A percentile compares a stretch with the other conserved stretches of the same genome.
phyloP scores from a whole-genome alignment of 2,797 vertebrate genomes.

The Chromobotia macracanthus region DNA sequence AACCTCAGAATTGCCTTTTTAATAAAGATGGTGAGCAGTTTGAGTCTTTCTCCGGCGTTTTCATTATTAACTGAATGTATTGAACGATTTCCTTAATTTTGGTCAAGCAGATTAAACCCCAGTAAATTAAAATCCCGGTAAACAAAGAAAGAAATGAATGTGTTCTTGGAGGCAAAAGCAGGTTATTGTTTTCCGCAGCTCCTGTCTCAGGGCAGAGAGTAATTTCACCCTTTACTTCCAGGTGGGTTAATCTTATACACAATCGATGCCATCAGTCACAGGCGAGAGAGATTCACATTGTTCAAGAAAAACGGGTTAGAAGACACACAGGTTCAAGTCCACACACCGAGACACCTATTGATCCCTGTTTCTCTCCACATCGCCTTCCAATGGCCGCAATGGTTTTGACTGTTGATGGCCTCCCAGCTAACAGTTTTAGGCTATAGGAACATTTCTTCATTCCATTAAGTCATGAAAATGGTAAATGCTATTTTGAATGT shows the following conservation, averaged over 20 bases:
- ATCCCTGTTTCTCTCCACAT: conserved; percentile 28
- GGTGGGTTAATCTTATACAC: conserved; percentile 50
- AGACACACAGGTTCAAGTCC: conserved; percentile 4
- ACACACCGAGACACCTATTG: conserved; percentile 46
- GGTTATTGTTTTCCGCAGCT: conserved; percentile 36
- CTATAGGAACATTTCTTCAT: too few species aligned
- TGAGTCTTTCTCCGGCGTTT: not conserved
- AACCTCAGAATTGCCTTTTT: not conserved
- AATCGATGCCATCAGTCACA: conserved; percentile 59
- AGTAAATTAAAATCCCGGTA: not conserved
- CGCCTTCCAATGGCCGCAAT: too few species aligned
- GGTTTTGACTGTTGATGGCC: conserved; percentile 9
- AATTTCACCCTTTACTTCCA: conserved; percentile 54
- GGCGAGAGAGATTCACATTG: conserved; percentile 54
- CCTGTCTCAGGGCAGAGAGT: conserved; percentile 2
- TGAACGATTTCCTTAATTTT: not conserved
- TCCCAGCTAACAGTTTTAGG: too few species aligned
- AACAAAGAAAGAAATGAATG: conserved; percentile 16
- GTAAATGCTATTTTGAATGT: too few species aligned
- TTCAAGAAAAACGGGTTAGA: conserved; percentile 53
- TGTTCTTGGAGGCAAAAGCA: not conserved
- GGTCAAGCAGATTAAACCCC: not conserved
- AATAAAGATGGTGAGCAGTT: not conserved
- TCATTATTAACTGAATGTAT: conserved; percentile 4
- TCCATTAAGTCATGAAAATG: too few species aligned